Percentiles rank a stretch among this genome's conserved stretches.
These are phyloP conservation scores for Zosterops hypoxanthus DNA, from an alignment of 2,113 vertebrate genomes.

Conservation along the genomic window DNA sequence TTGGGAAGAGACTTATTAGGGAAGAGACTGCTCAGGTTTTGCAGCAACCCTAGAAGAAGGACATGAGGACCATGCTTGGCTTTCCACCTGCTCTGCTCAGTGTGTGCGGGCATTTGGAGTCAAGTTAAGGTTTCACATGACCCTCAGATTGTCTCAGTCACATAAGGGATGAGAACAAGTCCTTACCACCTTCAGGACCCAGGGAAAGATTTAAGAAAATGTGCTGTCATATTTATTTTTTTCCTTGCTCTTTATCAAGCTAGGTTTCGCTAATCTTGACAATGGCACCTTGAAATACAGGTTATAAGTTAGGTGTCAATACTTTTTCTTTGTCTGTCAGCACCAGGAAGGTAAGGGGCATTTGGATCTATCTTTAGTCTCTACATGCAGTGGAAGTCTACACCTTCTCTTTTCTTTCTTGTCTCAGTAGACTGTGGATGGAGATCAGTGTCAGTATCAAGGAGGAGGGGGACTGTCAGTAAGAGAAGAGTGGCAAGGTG, in stretches of 20 bases:
- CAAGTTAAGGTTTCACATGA: accelerated
- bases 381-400: background rate
- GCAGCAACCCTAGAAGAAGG: background rate
- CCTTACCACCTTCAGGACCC: background rate
- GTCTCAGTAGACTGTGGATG: background rate
- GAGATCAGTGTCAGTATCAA: background rate
- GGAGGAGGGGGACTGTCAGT: background rate
- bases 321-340: background rate
- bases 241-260: background rate
- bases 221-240: background rate
- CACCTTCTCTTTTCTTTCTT: background rate
- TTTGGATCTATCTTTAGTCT: accelerated
- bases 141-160: background rate
- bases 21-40: background rate
- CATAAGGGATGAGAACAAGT: background rate
- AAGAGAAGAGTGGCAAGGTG: background rate
- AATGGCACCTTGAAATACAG: accelerated
- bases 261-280: background rate
- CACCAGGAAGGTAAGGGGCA: background rate
- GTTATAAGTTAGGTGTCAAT: background rate
- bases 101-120: background rate
- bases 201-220: background rate
- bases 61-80: accelerated
- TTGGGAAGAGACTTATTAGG: background rate
- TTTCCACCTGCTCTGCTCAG: background rate